Evolutionary conservation across 2,797 vertebrate genomes (phyloP).

Genomic region (Pangasius macronema): DNA sequence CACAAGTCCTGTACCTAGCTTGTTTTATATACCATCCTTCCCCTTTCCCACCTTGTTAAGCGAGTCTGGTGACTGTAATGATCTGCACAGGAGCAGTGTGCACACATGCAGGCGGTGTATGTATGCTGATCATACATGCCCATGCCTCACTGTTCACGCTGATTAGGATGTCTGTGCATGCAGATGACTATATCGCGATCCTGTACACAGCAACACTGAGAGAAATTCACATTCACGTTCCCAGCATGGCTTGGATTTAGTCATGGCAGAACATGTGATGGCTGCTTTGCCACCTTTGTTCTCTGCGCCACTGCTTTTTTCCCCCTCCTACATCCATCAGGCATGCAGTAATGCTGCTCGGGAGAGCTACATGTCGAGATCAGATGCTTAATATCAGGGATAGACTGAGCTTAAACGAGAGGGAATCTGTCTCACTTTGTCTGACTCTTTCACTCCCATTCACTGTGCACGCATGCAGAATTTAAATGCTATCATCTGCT

Average conservation of each 20-base stretch:
- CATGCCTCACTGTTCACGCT: not conserved
- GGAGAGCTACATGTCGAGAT: not conserved
- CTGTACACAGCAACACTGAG: not conserved
- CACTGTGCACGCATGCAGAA: slow-evolving; percentile 38
- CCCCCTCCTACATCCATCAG: not conserved
- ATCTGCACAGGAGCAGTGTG: no score
- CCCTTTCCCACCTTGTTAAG: no score
- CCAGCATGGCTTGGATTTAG: not conserved
- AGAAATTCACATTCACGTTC: no score
- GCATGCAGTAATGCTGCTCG: slow-evolving; percentile 11
- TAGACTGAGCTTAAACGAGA: not conserved
- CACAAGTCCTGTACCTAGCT: not conserved
- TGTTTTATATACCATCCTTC: not conserved
- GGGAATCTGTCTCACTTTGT: not conserved
- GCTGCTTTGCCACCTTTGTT: slow-evolving; percentile 50
- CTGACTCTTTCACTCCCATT: no score
- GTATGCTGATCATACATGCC: not conserved
- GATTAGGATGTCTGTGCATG: not conserved
- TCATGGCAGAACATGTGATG: slow-evolving; percentile 34
- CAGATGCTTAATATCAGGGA: not conserved
- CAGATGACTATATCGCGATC: not conserved
- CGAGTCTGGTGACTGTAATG: not conserved
- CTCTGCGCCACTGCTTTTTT: slow-evolving; percentile 54
- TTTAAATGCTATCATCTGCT: slow-evolving; percentile 36
- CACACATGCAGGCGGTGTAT: not conserved